These are phyloP conservation scores for Atrichornis clamosus DNA, from an alignment of 2,113 vertebrate species.

Conservation along the genomic window DNA sequence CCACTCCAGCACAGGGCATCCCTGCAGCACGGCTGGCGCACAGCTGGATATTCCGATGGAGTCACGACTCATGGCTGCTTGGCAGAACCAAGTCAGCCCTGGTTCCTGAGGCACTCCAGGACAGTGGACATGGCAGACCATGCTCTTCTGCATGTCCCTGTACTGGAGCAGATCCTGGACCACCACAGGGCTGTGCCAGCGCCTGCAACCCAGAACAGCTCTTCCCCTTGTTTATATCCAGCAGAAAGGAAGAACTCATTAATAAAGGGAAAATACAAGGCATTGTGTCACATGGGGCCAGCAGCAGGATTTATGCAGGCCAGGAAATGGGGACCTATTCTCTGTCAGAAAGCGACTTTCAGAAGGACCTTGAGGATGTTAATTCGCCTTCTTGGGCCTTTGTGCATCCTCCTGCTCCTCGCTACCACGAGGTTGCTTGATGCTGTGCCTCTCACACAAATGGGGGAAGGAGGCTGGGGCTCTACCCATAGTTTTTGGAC, in stretches of 20 bases:
- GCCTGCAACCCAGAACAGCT: background rate
- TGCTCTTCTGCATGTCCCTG: fast-evolving
- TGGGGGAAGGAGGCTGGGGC: background rate
- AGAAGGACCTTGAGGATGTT: background rate
- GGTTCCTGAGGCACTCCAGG: background rate
- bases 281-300: background rate
- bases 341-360: background rate
- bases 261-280: background rate
- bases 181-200: fast-evolving
- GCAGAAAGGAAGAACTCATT: background rate
- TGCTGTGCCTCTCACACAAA: background rate
- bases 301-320: background rate
- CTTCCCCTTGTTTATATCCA: background rate
- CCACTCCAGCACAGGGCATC: background rate
- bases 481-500: background rate
- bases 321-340: background rate
- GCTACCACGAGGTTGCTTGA: fast-evolving
- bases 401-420: background rate
- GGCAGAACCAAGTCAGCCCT: background rate
- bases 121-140: background rate
- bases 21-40: background rate
- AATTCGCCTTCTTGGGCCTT: background rate
- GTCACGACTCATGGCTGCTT: fast-evolving
- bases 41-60: background rate
- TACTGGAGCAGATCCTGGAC: background rate